These are phyloP conservation scores for Venusia cambrica DNA, from an alignment of 2,888 invertebrate genomes.

Conservation along the genomic window DNA sequence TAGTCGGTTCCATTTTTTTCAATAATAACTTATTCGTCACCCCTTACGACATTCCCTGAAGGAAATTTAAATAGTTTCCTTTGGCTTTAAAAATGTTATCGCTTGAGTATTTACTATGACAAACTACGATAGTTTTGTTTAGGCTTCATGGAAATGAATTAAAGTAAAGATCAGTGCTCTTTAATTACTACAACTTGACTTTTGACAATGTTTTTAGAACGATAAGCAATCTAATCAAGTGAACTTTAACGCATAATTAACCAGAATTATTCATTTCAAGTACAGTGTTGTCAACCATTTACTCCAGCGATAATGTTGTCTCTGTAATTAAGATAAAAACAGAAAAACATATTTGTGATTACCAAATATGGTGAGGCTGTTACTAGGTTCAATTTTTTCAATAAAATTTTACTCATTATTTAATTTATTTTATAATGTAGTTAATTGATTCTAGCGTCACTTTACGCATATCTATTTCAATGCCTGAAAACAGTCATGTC, in stretches of 20 bases:
- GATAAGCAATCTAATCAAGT: constrained; percentile 13
- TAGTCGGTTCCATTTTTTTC: too few relatives aligned
- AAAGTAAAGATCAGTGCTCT: background rate
- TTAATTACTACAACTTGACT: constrained; percentile 4
- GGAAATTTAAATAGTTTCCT: too few relatives aligned
- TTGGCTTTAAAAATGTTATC: too few relatives aligned
- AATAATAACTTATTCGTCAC: too few relatives aligned
- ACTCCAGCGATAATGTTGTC: constrained; percentile 15
- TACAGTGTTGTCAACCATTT: constrained; percentile 11
- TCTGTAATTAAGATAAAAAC: constrained; percentile 19
- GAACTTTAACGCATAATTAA: constrained; percentile 14
- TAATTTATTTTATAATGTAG: too few relatives aligned
- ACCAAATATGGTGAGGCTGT: constrained; percentile 4
- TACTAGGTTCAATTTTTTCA: too few relatives aligned
- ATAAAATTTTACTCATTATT: too few relatives aligned
- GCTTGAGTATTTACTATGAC: too few relatives aligned
- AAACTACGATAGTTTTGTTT: constrained; percentile 1
- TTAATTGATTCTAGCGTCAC: too few relatives aligned
- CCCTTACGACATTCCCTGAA: too few relatives aligned
- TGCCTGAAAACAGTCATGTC: too few relatives aligned
- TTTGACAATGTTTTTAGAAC: background rate
- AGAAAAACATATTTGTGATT: constrained; percentile 13
- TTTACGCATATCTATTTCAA: too few relatives aligned
- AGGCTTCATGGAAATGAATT: background rate
- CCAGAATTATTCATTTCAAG: constrained; percentile 12